Percentiles rank a stretch among this genome's conserved stretches.
Evolutionary conservation across 2,113 vertebrate genomes (phyloP).

Genomic region (Tympanuchus pallidicinctus): DNA sequence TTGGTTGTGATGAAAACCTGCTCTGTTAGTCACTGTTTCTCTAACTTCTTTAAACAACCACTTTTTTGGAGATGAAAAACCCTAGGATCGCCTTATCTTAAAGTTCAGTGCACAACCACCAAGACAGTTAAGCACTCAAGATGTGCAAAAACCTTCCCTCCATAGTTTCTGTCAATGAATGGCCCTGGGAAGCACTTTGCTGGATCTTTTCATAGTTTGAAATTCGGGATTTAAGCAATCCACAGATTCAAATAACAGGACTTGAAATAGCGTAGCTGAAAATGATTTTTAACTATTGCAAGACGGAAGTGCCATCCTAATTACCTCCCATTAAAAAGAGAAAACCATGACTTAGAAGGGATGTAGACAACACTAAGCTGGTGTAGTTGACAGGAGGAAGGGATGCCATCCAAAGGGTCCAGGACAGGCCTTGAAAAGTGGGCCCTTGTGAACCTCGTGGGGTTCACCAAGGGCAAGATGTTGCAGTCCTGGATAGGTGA

Average conservation of each 20-base stretch:
- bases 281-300: not conserved
- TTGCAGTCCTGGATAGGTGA: no score
- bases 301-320: not conserved
- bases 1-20: not conserved
- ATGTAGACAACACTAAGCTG: not conserved
- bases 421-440: no score
- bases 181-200: not conserved
- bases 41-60: not conserved
- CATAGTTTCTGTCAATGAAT: not conserved
- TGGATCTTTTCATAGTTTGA: not conserved
- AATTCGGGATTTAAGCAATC: not conserved
- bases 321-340: not conserved
- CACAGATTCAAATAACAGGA: not conserved
- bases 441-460: no score
- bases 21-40: not conserved
- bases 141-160: not conserved
- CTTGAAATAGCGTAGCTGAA: not conserved
- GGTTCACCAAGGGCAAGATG: no score
- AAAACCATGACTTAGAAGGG: not conserved
- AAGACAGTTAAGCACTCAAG: not conserved
- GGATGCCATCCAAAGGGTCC: no score
- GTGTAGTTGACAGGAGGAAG: no score
- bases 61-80: not conserved
- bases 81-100: not conserved
- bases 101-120: not conserved